Evolutionary conservation across 2,888 invertebrate genomes (phyloP).

Genomic region (Zelleria hepariella): DNA sequence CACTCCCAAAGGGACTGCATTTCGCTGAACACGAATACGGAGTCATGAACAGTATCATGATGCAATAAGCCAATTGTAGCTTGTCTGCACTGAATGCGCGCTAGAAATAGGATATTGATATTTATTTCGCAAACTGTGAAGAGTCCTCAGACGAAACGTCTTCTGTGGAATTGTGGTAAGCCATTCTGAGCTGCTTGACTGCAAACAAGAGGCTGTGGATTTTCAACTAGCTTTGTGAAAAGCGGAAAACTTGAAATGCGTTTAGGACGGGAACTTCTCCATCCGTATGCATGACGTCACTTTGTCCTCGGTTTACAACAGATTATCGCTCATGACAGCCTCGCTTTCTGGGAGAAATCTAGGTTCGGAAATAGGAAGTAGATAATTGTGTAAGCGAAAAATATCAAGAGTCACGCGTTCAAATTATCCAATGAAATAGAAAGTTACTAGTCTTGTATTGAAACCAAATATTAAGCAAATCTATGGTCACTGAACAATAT

Average conservation of each 20-base stretch:
- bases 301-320: neutral
- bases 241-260: constrained; percentile 28
- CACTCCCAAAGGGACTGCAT: neutral
- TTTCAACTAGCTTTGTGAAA: constrained; percentile 47
- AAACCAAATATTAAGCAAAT: neutral
- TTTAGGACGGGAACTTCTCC: constrained; percentile 9
- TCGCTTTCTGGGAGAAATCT: neutral
- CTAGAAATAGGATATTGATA: neutral
- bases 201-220: constrained; percentile 43
- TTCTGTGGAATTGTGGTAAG: constrained; percentile 28
- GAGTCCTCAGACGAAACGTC: neutral
- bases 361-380: neutral
- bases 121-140: neutral
- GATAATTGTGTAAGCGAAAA: neutral
- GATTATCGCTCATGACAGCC: neutral
- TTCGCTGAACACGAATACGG: neutral
- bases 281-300: neutral
- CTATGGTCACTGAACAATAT: neutral
- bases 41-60: neutral
- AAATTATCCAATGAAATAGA: constrained; percentile 19
- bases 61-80: neutral
- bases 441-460: constrained; percentile 19
- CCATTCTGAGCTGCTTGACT: constrained; percentile 34
- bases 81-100: neutral
- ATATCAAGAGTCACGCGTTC: constrained; percentile 9